Conservation (phyloP, 2,113 vertebrate species). For the Megaleporinus macrocephalus region DNA sequence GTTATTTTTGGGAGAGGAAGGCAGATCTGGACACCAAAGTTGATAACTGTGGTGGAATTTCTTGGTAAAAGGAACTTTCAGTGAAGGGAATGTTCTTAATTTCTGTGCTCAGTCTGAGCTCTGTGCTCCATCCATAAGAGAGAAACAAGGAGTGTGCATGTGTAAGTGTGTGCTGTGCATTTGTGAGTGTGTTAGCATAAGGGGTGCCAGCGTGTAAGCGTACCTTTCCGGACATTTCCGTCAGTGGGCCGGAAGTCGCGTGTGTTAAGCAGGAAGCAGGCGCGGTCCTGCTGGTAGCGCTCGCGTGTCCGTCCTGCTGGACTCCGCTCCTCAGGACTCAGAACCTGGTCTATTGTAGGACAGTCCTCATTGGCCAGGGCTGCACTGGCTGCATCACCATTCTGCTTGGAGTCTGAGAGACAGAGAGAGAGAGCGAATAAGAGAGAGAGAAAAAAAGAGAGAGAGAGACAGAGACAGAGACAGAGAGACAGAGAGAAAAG, state of each 20-base stretch:
- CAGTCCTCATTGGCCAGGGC: conserved; percentile 92
- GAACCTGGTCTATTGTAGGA: conserved; percentile 91
- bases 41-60: neutral
- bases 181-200: conserved; percentile 12
- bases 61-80: neutral
- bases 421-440: neutral
- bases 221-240: conserved; percentile 93
- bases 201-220: conserved; percentile 29
- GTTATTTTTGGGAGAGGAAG: too few relatives aligned
- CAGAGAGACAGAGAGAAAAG: conserved; percentile 63
- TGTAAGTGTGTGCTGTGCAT: neutral
- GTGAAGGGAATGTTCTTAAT: neutral
- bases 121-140: neutral
- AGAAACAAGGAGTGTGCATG: conserved; percentile 25
- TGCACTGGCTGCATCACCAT: conserved; percentile 88
- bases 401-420: conserved; percentile 84
- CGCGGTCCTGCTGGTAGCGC: conserved; percentile 88
- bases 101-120: neutral
- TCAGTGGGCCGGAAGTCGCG: conserved; percentile 90
- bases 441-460: neutral
- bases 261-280: conserved; percentile 92
- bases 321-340: conserved; percentile 89
- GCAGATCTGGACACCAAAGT: too few relatives aligned
- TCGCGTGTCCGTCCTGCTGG: conserved; percentile 84
- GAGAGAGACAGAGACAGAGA: neutral